Conservation (phyloP, 2,797 vertebrate genomes). For the Rhinogobio ventralis region DNA sequence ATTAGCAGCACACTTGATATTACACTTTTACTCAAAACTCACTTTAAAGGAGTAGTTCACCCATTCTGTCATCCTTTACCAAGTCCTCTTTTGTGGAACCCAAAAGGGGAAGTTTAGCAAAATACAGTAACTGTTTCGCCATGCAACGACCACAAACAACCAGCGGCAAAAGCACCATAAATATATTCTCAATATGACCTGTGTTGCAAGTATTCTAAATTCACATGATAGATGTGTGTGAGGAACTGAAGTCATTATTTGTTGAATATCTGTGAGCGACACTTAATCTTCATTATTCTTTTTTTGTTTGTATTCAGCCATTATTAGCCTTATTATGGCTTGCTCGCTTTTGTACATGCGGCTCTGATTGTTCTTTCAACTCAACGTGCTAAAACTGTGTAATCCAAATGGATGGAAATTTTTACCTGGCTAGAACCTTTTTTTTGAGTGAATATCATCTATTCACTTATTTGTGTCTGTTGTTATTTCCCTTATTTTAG, state of each 20-base stretch:
- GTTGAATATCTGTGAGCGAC: not conserved
- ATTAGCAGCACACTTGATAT: too few species aligned
- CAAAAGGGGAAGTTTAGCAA: not conserved
- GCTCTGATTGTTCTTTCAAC: too few species aligned
- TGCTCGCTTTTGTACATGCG: too few species aligned
- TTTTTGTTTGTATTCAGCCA: too few species aligned
- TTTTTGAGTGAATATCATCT: not conserved
- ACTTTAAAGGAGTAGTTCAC: not conserved
- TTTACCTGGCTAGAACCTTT: too few species aligned
- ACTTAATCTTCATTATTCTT: too few species aligned
- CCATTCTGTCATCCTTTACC: not conserved
- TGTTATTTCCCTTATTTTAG: not conserved
- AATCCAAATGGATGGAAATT: too few species aligned
- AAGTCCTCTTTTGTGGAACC: not conserved
- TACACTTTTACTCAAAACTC: too few species aligned
- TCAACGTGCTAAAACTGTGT: too few species aligned
- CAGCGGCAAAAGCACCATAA: not conserved
- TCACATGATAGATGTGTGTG: not conserved
- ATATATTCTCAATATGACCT: not conserved
- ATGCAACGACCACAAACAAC: not conserved
- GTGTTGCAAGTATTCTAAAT: not conserved
- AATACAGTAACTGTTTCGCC: not conserved
- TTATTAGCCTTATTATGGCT: too few species aligned
- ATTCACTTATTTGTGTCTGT: not conserved
- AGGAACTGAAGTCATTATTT: not conserved